phyloP scores from a whole-genome alignment of 2,888 invertebrate species.

The Drosophila macrospina region DNA sequence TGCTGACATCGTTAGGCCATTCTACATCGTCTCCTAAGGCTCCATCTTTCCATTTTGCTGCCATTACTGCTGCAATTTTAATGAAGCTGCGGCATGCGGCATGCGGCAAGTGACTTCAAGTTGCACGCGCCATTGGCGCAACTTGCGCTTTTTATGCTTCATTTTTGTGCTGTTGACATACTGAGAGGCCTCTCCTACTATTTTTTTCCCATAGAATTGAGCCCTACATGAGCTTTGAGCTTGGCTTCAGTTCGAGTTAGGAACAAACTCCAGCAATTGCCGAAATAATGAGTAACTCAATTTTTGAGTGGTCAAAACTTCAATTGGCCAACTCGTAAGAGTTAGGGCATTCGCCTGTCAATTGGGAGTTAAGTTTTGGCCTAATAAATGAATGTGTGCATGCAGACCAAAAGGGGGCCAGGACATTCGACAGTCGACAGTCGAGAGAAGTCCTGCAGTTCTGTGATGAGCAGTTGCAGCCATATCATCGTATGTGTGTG shows the following conservation, averaged over 20 bases:
- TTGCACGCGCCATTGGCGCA: conserved; percentile 77
- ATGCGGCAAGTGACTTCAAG: conserved; percentile 74
- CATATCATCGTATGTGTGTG: conserved; percentile 1
- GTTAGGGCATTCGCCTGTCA: conserved; percentile 47
- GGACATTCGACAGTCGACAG: conserved; percentile 32
- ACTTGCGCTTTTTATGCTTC: conserved; percentile 74
- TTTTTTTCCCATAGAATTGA: conserved; percentile 38
- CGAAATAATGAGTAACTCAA: conserved; percentile 53
- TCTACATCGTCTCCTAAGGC: conserved; percentile 31
- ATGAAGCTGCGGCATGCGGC: conserved; percentile 79
- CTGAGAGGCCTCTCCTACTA: conserved; percentile 14
- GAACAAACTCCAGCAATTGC: not conserved
- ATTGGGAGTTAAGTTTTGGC: conserved; percentile 61
- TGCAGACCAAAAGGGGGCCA: conserved; percentile 10
- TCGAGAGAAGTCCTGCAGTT: conserved; percentile 23
- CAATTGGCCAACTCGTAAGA: conserved; percentile 26
- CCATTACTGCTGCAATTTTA: conserved; percentile 74
- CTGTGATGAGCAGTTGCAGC: conserved; percentile 20
- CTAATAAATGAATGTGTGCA: conserved; percentile 62
- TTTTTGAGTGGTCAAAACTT: conserved; percentile 66
- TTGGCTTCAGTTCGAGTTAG: not conserved
- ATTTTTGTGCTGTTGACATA: conserved; percentile 46
- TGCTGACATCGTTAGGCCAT: conserved; percentile 75
- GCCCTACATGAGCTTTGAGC: not conserved
- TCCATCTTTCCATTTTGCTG: conserved; percentile 14